A percentile compares a stretch with the other conserved stretches of the same genome.
Evolutionary conservation across 2,888 invertebrate genomes (phyloP).

Genomic region (Psylliodes chrysocephalus): DNA sequence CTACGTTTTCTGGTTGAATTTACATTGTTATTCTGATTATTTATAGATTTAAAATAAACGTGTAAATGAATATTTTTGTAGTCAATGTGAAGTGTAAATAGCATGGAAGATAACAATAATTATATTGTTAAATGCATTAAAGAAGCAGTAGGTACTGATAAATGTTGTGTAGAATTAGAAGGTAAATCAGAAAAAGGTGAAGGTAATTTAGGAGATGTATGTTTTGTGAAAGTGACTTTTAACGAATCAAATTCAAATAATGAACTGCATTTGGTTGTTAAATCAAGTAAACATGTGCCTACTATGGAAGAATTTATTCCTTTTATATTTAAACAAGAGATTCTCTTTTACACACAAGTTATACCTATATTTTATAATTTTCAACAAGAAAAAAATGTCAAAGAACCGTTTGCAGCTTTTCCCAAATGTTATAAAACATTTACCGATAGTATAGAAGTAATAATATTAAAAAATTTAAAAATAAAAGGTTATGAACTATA

Average conservation of each 20-base stretch:
- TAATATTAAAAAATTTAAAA: conserved; percentile 42
- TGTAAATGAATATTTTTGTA: too few species aligned
- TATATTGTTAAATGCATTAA: background rate
- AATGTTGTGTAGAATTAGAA: background rate
- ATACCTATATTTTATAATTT: conserved; percentile 31
- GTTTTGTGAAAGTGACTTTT: background rate
- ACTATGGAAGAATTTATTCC: background rate
- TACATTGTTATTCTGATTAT: too few species aligned
- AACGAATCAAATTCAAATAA: background rate
- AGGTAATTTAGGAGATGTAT: background rate
- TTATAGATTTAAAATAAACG: too few species aligned
- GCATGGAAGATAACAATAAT: too few species aligned
- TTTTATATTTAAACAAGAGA: background rate
- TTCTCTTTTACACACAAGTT: background rate
- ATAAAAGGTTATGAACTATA: conserved; percentile 36
- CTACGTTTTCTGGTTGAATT: too few species aligned
- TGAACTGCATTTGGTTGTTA: background rate
- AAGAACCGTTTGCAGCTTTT: conserved; percentile 29
- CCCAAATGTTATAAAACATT: conserved; percentile 42
- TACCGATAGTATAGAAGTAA: conserved; percentile 31
- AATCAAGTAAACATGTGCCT: background rate
- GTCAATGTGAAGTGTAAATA: too few species aligned
- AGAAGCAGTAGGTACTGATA: background rate
- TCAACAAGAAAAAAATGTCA: conserved; percentile 33
- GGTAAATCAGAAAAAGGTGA: background rate